These are phyloP conservation scores for Deladenus siricidicola DNA, from an alignment of 2,888 invertebrate genomes.

Conservation along the genomic window DNA sequence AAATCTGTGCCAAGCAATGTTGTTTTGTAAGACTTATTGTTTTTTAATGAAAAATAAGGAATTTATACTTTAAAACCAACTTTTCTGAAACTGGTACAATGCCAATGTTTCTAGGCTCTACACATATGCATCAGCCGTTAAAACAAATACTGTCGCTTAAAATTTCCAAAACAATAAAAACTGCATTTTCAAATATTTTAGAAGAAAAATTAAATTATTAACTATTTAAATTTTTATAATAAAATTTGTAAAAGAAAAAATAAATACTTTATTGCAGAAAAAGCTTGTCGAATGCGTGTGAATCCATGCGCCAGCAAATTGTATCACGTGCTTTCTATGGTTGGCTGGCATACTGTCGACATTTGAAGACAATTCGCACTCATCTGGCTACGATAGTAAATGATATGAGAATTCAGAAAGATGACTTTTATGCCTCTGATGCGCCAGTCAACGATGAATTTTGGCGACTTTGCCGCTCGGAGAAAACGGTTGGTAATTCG, in stretches of 20 bases:
- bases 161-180: no score
- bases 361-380: slow-evolving; percentile 75
- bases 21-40: not conserved
- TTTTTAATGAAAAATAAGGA: no score
- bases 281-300: slow-evolving; percentile 71
- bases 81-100: no score
- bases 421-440: slow-evolving; percentile 25
- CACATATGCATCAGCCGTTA: no score
- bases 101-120: no score
- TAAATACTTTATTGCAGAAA: slow-evolving; percentile 53
- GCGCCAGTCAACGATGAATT: slow-evolving; percentile 41
- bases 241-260: not conserved
- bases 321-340: slow-evolving; percentile 91
- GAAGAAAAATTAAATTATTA: no score
- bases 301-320: slow-evolving; percentile 87
- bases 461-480: slow-evolving; percentile 39
- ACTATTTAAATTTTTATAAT: no score
- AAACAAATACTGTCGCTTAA: no score
- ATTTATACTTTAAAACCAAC: no score
- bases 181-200: no score
- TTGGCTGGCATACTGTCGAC: slow-evolving; percentile 74
- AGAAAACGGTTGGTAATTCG: slow-evolving; percentile 32
- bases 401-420: not conserved
- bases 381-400: slow-evolving; percentile 64
- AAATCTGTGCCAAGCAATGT: slow-evolving; percentile 1